Base-by-base conservation (phyloP, 2,797 vertebrate genomes). In the Lerista edwardsae region DNA sequence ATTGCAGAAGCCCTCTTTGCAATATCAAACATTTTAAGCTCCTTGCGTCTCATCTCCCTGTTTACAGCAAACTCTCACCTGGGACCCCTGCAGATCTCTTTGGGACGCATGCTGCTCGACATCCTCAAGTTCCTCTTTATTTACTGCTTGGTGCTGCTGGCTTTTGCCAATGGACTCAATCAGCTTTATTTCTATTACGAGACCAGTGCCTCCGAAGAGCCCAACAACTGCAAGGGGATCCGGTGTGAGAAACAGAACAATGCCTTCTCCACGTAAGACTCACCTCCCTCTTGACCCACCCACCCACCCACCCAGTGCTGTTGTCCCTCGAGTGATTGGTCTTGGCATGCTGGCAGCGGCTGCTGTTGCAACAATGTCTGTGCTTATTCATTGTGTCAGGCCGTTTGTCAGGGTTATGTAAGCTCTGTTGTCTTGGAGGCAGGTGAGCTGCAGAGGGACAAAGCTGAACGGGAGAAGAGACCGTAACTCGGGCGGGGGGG, bases 71-170 rank as follows among this genome's bases (percentile, higher is more conserved):
- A 99, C 96, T 99, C 98, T 7, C 98, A 99, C 95, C 97, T 99
- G 85, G 98, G 98, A 2, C 98, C 98, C 1, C 96, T 99, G 95
- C 98, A 99, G 97, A 99, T 99, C 89, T 99, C 98, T 8, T 95
- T 99, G 95, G 98, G 98, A 47, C 95, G 98, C 88, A 99, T 99
- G 98, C 96, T 99, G 94, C 97, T 99, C n/a, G 98, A 99, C 97
- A 99, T 99, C 95, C 98, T 99, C 91, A 99, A 99, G 94, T 99
- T 99, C 91, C 98, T 99, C 95, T 99, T 99, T 96, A 99, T 99
- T 91, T 99, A 99, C 95, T 99, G 98, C 68, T 96, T 99, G 96
- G 98, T 99, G 91, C 96, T 99, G 90, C 95, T 99, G 94, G 98
- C 98, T 64, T 99, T 99, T 47, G 98, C 98, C 87, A 99, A 99